Conservation (phyloP, 2,888 invertebrate genomes). For the Halocaridina rubra region DNA sequence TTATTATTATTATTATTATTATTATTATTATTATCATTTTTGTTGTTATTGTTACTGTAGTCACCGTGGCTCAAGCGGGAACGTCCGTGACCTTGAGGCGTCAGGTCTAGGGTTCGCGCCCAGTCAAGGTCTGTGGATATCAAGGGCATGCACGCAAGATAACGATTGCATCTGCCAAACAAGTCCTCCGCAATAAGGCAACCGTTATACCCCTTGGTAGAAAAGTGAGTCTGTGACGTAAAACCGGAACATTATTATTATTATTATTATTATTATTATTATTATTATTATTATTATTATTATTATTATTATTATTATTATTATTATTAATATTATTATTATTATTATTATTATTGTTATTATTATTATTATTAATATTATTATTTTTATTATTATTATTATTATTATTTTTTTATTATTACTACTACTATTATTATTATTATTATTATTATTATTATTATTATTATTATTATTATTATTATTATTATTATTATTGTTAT, state of each 20-base stretch:
- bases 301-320: background rate
- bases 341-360: background rate
- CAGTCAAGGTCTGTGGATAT: too few relatives aligned
- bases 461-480: background rate
- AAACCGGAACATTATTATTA: background rate
- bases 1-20: background rate
- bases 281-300: background rate
- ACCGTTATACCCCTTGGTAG: too few relatives aligned
- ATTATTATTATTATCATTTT: background rate
- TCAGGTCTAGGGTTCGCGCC: too few relatives aligned
- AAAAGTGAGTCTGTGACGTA: too few relatives aligned
- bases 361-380: background rate
- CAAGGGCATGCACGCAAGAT: too few relatives aligned
- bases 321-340: background rate
- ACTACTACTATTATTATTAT: background rate
- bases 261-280: background rate
- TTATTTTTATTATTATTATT: background rate
- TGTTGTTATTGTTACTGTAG: too few relatives aligned
- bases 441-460: background rate
- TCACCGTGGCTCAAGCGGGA: too few relatives aligned
- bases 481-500: background rate
- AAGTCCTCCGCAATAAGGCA: too few relatives aligned
- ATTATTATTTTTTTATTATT: background rate
- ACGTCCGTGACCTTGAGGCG: too few relatives aligned
- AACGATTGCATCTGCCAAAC: too few relatives aligned